These are phyloP conservation scores for Acanthurus lineatus DNA, from an alignment of 2,797 vertebrate genomes.

Conservation along the genomic window DNA sequence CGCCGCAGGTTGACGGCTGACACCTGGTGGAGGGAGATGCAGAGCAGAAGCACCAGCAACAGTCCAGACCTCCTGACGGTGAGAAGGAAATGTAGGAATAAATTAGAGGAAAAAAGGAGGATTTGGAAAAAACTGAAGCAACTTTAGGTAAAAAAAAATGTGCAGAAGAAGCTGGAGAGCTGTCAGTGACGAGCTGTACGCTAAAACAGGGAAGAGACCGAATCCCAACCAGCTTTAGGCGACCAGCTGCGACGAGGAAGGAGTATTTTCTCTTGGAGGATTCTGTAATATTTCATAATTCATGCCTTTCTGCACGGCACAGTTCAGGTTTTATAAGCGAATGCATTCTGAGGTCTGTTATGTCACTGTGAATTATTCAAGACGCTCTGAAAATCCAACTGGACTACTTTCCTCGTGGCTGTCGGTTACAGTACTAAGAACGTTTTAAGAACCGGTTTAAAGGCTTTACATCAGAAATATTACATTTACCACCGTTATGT, in stretches of 20 bases:
- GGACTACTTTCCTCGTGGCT: neutral
- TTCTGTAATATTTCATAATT: neutral
- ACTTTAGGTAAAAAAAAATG: too few relatives aligned
- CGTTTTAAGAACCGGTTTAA: neutral
- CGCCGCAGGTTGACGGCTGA: slow-evolving; percentile 84
- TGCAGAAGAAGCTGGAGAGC: neutral
- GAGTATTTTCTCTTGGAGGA: neutral
- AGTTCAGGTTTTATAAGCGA: neutral
- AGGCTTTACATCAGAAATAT: neutral
- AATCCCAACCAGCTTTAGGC: neutral
- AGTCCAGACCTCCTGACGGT: neutral
- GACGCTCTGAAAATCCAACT: neutral
- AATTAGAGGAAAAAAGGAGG: too few relatives aligned
- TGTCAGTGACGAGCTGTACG: neutral
- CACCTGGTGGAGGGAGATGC: slow-evolving; percentile 31
- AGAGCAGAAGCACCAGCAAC: slow-evolving; percentile 64
- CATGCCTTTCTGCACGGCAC: neutral
- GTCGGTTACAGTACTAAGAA: neutral
- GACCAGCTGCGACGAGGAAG: neutral
- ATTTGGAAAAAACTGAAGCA: too few relatives aligned
- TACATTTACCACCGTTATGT: neutral
- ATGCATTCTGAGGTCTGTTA: neutral
- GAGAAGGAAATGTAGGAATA: too few relatives aligned
- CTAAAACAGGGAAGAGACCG: neutral
- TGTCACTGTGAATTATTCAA: neutral